A percentile compares a stretch with the other conserved stretches of the same genome.
phyloP scores from a whole-genome alignment of 2,797 vertebrate species.

The Typhlichthys eigenmanni region DNA sequence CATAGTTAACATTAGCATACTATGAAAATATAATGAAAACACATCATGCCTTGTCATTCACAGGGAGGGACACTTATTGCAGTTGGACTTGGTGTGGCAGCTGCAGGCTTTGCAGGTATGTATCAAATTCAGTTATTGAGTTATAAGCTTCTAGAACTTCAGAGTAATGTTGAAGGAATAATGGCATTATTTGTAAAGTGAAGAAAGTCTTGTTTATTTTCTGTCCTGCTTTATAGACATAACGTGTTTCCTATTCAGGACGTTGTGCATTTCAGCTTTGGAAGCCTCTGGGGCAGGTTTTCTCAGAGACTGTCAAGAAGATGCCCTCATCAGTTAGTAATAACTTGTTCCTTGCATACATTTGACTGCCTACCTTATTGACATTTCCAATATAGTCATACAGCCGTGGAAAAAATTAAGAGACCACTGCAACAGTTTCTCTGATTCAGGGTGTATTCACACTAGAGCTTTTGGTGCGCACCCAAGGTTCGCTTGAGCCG shows the following conservation, averaged over 20 bases:
- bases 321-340: constrained; percentile 85
- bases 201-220: no score
- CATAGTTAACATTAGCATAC: no score
- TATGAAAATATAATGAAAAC: background rate
- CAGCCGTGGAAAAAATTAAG: no score
- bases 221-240: background rate
- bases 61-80: constrained; percentile 85
- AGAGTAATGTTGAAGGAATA: no score
- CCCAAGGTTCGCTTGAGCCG: no score
- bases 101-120: constrained; percentile 88
- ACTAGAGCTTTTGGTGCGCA: no score
- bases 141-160: background rate
- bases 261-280: constrained; percentile 87
- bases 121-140: no score
- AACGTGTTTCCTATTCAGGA: constrained; percentile 69
- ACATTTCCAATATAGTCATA: background rate
- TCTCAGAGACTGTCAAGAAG: constrained; percentile 83
- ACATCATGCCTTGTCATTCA: constrained; percentile 17
- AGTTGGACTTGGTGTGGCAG: constrained; percentile 87
- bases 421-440: no score
- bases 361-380: background rate
- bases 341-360: background rate
- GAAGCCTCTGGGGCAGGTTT: constrained; percentile 88
- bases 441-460: no score
- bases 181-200: no score